Percentiles rank a stretch among this genome's conserved stretches.
Evolutionary conservation across 2,888 invertebrate genomes (phyloP).

Genomic region (Mythimna impura): DNA sequence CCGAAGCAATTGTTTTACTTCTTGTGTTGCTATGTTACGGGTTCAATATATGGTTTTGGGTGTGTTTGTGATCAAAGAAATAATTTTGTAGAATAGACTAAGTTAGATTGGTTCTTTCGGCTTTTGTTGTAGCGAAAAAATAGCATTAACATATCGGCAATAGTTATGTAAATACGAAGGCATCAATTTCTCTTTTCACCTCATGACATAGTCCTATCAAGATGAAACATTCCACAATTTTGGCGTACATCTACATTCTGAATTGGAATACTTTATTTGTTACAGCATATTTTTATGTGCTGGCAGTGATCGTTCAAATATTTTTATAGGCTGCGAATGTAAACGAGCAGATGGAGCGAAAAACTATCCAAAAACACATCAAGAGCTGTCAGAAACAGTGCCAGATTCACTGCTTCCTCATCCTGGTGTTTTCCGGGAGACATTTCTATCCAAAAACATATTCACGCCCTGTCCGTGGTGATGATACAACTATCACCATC

Average conservation of each 20-base stretch:
- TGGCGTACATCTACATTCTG: slow-evolving; percentile 15
- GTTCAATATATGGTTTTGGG: slow-evolving; percentile 24
- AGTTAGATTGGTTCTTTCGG: neutral
- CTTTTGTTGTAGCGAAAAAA: slow-evolving; percentile 18
- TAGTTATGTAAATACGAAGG: slow-evolving; percentile 42
- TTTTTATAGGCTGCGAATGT: slow-evolving; percentile 49
- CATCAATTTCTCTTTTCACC: slow-evolving; percentile 46
- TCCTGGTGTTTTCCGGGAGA: neutral
- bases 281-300: slow-evolving; percentile 49
- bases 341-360: slow-evolving; percentile 40
- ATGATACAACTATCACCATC: neutral
- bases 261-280: slow-evolving; percentile 46
- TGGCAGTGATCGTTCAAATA: slow-evolving; percentile 51
- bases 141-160: slow-evolving; percentile 42
- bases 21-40: slow-evolving; percentile 38
- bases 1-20: slow-evolving; percentile 55
- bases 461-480: neutral
- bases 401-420: slow-evolving; percentile 39
- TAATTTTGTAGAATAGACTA: slow-evolving; percentile 19
- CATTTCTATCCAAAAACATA: neutral
- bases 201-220: slow-evolving; percentile 38
- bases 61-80: slow-evolving; percentile 37
- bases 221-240: slow-evolving; percentile 42
- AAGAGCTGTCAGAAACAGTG: slow-evolving; percentile 11
- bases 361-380: slow-evolving; percentile 33